phyloP scores from a whole-genome alignment of 92 coral and sea anemone species.

The Meandrina meandrites region DNA sequence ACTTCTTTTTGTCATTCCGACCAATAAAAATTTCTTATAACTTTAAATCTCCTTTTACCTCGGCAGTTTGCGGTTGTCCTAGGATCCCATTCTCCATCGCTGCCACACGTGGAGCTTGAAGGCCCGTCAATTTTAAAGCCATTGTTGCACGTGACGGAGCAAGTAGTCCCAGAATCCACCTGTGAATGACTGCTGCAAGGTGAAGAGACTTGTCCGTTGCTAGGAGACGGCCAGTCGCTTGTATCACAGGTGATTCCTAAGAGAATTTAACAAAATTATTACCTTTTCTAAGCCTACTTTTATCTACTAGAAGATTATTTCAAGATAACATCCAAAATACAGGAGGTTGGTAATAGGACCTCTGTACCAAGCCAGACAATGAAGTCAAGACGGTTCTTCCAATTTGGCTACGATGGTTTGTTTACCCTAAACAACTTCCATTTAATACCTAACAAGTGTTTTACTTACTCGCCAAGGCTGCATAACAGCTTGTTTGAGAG shows the following conservation, averaged over 20 bases:
- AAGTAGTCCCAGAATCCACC: conserved; percentile 3
- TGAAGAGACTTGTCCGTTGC: not conserved
- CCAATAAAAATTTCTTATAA: too few relatives aligned
- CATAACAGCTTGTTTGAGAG: too few relatives aligned
- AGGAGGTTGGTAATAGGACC: too few relatives aligned
- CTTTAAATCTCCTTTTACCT: not conserved
- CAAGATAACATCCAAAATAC: too few relatives aligned
- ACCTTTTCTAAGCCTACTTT: not conserved
- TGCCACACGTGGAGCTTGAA: not conserved
- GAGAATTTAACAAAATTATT: not conserved
- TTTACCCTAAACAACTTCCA: too few relatives aligned
- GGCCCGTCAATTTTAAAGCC: conserved; percentile 11
- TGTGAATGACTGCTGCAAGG: not conserved
- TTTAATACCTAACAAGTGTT: too few relatives aligned
- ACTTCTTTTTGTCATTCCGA: too few relatives aligned
- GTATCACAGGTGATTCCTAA: conserved; percentile 13
- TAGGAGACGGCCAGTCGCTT: conserved; percentile 18
- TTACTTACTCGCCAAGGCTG: too few relatives aligned
- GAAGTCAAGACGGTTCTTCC: too few relatives aligned
- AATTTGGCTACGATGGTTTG: too few relatives aligned
- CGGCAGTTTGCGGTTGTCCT: conserved; percentile 11
- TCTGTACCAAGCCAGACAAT: too few relatives aligned
- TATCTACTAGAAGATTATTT: too few relatives aligned
- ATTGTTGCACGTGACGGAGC: conserved; percentile 11
- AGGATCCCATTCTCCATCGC: conserved; percentile 15